Evolutionary conservation across 2,113 vertebrate genomes (phyloP).

Genomic region (Deroptyus accipitrinus): DNA sequence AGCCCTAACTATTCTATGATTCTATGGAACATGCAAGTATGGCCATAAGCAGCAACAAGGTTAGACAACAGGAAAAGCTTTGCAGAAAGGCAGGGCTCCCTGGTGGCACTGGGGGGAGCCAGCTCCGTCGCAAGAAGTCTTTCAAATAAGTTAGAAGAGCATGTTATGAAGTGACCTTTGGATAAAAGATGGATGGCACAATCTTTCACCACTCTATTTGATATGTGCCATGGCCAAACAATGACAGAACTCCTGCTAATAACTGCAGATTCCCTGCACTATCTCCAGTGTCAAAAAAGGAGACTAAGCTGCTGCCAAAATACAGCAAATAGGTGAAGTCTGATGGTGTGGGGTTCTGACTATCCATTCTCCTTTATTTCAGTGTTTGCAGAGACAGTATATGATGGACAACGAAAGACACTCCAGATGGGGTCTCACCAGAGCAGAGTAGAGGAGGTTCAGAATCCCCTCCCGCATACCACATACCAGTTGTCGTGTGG

Average conservation of each 20-base stretch:
- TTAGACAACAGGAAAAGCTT: background rate
- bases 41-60: accelerated
- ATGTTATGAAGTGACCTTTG: background rate
- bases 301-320: background rate
- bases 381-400: background rate
- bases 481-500: background rate
- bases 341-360: background rate
- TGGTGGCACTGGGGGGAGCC: background rate
- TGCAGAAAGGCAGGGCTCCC: background rate
- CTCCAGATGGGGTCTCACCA: background rate
- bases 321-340: background rate
- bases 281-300: accelerated
- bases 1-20: too few relatives aligned
- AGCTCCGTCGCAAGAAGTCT: background rate
- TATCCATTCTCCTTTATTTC: background rate
- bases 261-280: background rate
- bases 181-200: background rate
- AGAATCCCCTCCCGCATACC: background rate
- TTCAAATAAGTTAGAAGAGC: background rate
- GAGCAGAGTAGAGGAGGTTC: background rate
- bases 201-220: background rate
- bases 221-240: background rate
- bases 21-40: background rate
- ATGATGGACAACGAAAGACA: background rate
- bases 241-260: background rate